phyloP scores from a whole-genome alignment of 2,797 vertebrate species.

The Catharus ustulatus region DNA sequence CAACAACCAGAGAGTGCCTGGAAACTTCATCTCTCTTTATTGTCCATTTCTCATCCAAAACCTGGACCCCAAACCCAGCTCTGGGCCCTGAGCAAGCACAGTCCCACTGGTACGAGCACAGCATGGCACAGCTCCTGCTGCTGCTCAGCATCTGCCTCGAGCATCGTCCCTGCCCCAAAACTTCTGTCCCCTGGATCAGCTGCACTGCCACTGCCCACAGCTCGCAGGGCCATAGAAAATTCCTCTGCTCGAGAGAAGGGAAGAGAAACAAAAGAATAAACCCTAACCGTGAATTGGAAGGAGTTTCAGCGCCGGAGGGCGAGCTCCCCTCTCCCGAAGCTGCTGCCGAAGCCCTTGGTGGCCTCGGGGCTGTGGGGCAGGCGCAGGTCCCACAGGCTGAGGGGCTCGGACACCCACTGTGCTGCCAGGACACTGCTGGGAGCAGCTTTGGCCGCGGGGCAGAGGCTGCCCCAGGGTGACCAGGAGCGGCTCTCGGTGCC shows the following conservation, averaged over 20 bases:
- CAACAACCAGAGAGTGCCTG: neutral
- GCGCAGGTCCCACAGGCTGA: neutral
- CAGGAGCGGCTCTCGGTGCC: neutral
- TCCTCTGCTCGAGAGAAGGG: neutral
- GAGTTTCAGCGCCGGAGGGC: constrained; percentile 4
- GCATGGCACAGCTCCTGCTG: neutral
- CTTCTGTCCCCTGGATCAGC: neutral
- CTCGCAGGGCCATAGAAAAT: neutral
- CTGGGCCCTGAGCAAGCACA: neutral
- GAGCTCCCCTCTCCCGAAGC: constrained; percentile 59
- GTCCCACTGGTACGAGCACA: neutral
- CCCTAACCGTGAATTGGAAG: fast-evolving
- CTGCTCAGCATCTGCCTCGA: neutral
- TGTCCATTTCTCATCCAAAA: neutral
- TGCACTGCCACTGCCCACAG: neutral
- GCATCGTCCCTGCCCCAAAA: neutral
- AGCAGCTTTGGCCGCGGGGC: neutral
- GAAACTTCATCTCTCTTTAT: constrained; percentile 24
- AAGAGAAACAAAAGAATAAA: neutral
- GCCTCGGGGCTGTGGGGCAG: constrained; percentile 73
- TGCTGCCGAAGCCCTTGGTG: constrained; percentile 71
- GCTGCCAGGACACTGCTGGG: neutral
- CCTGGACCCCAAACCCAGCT: neutral
- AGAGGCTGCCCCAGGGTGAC: neutral
- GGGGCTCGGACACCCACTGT: neutral